Evolutionary conservation across 2,113 vertebrate genomes (phyloP), one percentile per base, ranked within the genome.

Genomic region (Melanerpes aurifrons): DNA sequence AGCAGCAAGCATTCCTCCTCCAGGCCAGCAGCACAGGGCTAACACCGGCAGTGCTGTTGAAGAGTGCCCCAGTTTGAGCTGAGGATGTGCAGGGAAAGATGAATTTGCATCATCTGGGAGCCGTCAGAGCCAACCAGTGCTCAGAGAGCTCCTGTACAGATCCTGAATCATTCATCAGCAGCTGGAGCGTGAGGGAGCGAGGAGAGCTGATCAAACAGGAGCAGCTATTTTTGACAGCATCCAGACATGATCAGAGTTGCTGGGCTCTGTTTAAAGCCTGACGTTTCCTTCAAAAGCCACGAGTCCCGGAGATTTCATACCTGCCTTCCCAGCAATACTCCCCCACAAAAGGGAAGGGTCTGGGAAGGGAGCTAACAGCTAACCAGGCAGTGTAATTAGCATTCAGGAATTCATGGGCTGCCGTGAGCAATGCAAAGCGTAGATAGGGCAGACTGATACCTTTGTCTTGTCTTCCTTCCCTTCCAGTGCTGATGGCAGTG

Each of bases 151-250:
- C 61, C 89, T 80, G 69, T 35, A 94, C 86, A 92, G 89, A 81
- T 95, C 89, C 70, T 97, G 96, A 97, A 94, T 97, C 95, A 97
- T 96, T 97, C 94, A 95, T 75, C 35, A 50, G 92, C 92, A 92
- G 64, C 58, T 35, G 20, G 61, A 79, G 85, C 40, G n/a, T 81
- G 81, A 86, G 91, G 53, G 66, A 70, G 80, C 3, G 68, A 92
- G 64, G 78, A 92, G 69, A 67, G 68, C 64, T 66, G 92, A 95
- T 93, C 70, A 86, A 87, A 95, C 94, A 80, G 84, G 37, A 75
- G 31, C 20, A 59, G 81, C 86, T 92, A 67, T 93, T 94, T 92
- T 86, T 94, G 93, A 86, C 59, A 22, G 64, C 62, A 76, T 64
- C 43, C 71, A 91, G 90, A 29, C 32, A 90, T 79, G 63, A 92